Evolutionary conservation across 2,888 invertebrate genomes (phyloP).

Genomic region (Dasysyrphus albostriatus): DNA sequence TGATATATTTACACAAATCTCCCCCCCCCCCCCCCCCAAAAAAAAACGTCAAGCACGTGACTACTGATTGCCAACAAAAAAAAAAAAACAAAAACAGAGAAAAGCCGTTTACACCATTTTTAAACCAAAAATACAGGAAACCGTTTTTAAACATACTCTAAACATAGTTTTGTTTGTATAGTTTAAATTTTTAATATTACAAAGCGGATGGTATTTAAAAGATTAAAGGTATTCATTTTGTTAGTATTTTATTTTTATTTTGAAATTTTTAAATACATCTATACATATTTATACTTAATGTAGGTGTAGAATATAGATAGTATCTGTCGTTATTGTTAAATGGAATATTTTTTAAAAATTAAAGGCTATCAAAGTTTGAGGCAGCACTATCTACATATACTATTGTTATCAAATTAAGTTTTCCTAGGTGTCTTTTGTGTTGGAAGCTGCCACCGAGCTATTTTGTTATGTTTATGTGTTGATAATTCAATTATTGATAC

Average conservation of each 20-base stretch:
- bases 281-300: background rate
- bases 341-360: conserved; percentile 4
- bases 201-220: background rate
- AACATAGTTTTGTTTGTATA: background rate
- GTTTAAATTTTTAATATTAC: background rate
- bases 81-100: background rate
- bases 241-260: background rate
- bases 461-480: background rate
- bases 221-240: background rate
- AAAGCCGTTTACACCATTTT: background rate
- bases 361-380: background rate
- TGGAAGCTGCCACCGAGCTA: background rate
- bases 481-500: too few relatives aligned
- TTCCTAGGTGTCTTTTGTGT: background rate
- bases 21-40: background rate
- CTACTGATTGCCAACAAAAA: background rate
- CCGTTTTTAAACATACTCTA: background rate
- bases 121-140: background rate
- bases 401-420: conserved; percentile 10
- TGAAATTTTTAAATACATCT: too few relatives aligned
- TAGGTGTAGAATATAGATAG: background rate
- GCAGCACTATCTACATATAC: background rate
- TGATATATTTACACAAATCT: background rate
- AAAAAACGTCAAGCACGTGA: conserved; percentile 4
- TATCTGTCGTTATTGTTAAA: background rate